A percentile compares a stretch with the other conserved stretches of the same genome.
These are phyloP conservation scores for Epistrophe eligans DNA, from an alignment of 2,888 invertebrate genomes.

Conservation along the genomic window DNA sequence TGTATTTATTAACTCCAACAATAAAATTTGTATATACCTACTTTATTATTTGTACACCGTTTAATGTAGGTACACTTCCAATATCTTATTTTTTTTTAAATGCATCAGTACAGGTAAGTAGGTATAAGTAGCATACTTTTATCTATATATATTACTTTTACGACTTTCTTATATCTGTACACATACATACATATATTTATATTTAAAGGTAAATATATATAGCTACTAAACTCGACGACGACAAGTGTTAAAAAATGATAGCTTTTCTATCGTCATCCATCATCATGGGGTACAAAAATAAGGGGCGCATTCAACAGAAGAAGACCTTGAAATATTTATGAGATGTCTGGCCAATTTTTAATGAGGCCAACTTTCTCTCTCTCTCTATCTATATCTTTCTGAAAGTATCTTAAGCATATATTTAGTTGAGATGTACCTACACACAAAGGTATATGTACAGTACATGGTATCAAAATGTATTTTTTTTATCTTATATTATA, in stretches of 20 bases:
- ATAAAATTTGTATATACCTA: not conserved
- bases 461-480: not conserved
- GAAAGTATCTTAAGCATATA: constrained; percentile 45
- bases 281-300: constrained; percentile 73
- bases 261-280: constrained; percentile 77
- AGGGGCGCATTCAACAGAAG: constrained; percentile 51
- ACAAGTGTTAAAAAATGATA: constrained; percentile 77
- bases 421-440: not conserved
- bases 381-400: constrained; percentile 57
- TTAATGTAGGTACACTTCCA: not conserved
- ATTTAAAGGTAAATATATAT: not conserved
- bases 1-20: not conserved
- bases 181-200: not conserved
- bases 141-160: not conserved
- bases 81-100: not conserved
- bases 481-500: not conserved
- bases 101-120: not conserved
- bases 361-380: constrained; percentile 77
- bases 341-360: constrained; percentile 79
- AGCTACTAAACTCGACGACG: constrained; percentile 13
- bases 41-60: not conserved
- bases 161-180: not conserved
- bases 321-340: constrained; percentile 79
- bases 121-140: not conserved
- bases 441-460: not conserved